These are phyloP conservation scores for Fringilla coelebs DNA, from an alignment of 2,797 vertebrate species.

Conservation along the genomic window DNA sequence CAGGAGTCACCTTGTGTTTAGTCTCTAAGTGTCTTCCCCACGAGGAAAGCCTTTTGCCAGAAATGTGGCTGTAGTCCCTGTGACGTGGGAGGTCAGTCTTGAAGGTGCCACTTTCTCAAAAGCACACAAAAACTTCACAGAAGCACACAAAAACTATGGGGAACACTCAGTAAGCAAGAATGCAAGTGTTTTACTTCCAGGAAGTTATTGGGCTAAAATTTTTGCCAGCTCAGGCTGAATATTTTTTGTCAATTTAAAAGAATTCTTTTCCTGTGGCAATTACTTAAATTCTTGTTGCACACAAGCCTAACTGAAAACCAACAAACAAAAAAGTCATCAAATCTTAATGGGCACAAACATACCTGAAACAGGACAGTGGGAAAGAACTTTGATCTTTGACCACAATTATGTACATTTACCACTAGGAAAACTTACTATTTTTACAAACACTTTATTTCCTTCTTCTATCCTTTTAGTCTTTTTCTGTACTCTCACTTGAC, in stretches of 20 bases:
- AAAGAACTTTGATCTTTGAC: background rate
- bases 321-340: background rate
- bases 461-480: background rate
- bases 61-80: background rate
- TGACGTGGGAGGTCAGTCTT: background rate
- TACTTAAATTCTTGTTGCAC: background rate
- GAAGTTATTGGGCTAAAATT: background rate
- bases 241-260: background rate
- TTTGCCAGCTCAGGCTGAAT: background rate
- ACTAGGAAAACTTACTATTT: background rate
- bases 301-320: background rate
- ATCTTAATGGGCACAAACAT: background rate
- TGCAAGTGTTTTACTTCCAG: background rate
- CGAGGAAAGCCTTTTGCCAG: background rate
- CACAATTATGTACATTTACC: background rate
- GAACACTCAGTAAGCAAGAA: background rate
- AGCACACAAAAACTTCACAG: background rate
- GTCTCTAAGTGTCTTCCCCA: background rate
- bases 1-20: background rate
- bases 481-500: background rate
- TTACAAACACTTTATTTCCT: background rate
- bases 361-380: background rate
- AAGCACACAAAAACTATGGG: background rate
- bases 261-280: background rate
- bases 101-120: background rate